These are phyloP conservation scores for Sycophila texana DNA, from an alignment of 2,888 invertebrate species.

Conservation along the genomic window DNA sequence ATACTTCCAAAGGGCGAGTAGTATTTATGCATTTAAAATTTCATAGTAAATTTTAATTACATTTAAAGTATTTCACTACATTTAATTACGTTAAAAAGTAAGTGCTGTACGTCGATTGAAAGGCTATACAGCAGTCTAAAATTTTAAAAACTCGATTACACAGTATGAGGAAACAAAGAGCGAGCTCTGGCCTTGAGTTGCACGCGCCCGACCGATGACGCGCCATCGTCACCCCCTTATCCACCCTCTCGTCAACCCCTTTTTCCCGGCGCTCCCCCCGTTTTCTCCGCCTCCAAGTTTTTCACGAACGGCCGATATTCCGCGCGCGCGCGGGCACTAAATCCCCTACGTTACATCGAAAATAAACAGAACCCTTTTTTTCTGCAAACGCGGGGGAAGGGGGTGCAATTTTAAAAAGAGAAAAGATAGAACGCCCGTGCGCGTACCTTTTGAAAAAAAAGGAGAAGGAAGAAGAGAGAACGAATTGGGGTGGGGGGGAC, in stretches of 20 bases:
- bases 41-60: neutral
- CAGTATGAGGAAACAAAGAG: constrained; percentile 23
- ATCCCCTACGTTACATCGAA: constrained; percentile 57
- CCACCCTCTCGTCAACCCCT: constrained; percentile 56
- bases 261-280: constrained; percentile 49
- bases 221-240: constrained; percentile 40
- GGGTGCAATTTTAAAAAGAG: no score
- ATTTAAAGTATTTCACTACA: no score
- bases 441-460: no score
- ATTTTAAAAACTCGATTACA: constrained; percentile 38
- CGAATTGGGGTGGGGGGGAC: constrained; percentile 60
- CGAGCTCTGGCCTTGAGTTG: constrained; percentile 15
- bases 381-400: neutral
- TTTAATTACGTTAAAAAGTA: neutral
- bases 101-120: neutral
- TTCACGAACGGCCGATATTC: constrained; percentile 31
- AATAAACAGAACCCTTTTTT: constrained; percentile 68
- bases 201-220: constrained; percentile 36
- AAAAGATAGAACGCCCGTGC: no score
- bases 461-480: neutral
- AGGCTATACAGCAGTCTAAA: neutral
- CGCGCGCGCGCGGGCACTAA: neutral
- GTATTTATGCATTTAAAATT: neutral
- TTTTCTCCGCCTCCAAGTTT: constrained; percentile 40
- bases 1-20: neutral